A percentile compares a stretch with the other conserved stretches of the same genome.
These are phyloP conservation scores for Pararge aegeria DNA, from an alignment of 1,140 invertebrate species.

Conservation along the genomic window DNA sequence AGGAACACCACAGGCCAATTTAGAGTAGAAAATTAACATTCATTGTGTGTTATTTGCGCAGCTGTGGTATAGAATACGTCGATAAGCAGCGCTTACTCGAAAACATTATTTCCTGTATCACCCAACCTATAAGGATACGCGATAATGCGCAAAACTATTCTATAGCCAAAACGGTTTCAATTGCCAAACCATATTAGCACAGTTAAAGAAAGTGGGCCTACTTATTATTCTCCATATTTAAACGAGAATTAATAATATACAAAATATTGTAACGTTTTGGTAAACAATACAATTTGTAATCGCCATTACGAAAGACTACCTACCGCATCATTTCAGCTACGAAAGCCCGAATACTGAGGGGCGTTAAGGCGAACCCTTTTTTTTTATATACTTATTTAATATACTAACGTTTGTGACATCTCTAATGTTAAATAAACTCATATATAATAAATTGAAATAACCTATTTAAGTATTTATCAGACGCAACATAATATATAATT, in stretches of 20 bases:
- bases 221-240: not conserved
- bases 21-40: not conserved
- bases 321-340: too few relatives aligned
- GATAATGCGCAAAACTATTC: not conserved
- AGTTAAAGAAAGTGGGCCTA: not conserved
- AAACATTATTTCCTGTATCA: not conserved
- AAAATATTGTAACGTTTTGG: too few relatives aligned
- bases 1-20: not conserved
- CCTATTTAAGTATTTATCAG: too few relatives aligned
- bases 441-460: too few relatives aligned
- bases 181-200: not conserved
- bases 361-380: too few relatives aligned
- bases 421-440: too few relatives aligned
- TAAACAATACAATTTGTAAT: too few relatives aligned
- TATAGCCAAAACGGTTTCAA: not conserved
- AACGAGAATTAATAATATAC: not conserved
- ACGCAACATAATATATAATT: too few relatives aligned
- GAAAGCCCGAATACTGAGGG: too few relatives aligned
- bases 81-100: conserved; percentile 1
- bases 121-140: not conserved
- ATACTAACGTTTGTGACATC: too few relatives aligned
- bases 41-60: conserved; percentile 5
- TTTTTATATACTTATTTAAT: too few relatives aligned
- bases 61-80: not conserved
- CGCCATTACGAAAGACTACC: too few relatives aligned